phyloP scores from a whole-genome alignment of 1,140 invertebrate species.

The Philotrypesis tridentata region DNA sequence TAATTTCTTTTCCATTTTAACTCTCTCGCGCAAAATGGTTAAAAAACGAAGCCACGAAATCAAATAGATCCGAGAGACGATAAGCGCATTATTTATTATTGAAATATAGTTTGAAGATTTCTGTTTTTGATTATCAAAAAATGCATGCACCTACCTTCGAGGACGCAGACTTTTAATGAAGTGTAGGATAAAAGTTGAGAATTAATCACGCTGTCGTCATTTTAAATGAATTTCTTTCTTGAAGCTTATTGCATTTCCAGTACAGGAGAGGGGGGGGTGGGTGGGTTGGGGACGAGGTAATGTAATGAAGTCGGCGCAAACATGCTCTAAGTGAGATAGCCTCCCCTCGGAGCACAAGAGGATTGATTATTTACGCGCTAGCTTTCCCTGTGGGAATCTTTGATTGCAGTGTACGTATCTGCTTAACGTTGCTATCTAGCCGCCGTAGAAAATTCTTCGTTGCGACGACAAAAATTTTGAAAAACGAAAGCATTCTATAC shows the following conservation, averaged over 20 bases:
- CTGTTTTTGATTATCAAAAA: too few species aligned
- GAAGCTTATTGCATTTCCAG: slow-evolving; percentile 23
- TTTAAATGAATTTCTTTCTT: slow-evolving; percentile 12
- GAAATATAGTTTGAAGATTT: too few species aligned
- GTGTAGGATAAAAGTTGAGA: neutral
- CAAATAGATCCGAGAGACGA: too few species aligned
- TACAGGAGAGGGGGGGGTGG: slow-evolving; percentile 19
- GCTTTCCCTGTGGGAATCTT: slow-evolving; percentile 54
- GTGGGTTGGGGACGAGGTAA: neutral
- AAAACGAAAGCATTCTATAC: neutral
- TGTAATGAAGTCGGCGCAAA: slow-evolving; percentile 32
- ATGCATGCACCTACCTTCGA: neutral
- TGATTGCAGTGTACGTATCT: slow-evolving; percentile 56
- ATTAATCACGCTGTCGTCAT: neutral
- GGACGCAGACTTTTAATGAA: neutral
- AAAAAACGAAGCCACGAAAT: too few species aligned
- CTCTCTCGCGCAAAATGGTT: too few species aligned
- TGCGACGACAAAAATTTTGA: neutral
- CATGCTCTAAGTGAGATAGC: slow-evolving; percentile 14
- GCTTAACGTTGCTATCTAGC: neutral
- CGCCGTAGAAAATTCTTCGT: neutral
- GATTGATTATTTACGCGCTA: slow-evolving; percentile 62
- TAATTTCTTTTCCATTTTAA: too few species aligned
- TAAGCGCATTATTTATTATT: too few species aligned
- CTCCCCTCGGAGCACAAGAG: slow-evolving; percentile 49